Base-by-base conservation (phyloP, 2,113 vertebrate species). In the Macrotis lagotis region DNA sequence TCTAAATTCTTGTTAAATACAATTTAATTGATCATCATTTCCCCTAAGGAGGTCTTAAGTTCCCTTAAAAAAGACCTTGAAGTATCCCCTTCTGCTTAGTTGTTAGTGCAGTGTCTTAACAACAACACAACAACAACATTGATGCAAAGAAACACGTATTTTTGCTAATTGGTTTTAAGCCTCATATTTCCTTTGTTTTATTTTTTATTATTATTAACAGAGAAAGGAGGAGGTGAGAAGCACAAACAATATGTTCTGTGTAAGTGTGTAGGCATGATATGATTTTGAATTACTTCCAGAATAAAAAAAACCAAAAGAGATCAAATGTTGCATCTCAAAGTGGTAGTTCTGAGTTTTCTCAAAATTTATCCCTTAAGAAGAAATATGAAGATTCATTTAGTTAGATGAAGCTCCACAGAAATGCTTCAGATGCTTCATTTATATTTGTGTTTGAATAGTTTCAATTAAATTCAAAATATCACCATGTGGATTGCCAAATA, bases 231-330 rank as follows among this genome's bases (percentile, higher is more conserved):
- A 25, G 93, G 0, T 66, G n/a, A 83, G n/a, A n/a, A 59, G 50
- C 90, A 90, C 66, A 55, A 89, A 55, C 50, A 94, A 92, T 92
- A 91, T 94, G 9, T 50, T 94, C 3, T 95, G 22, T 83, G 2
- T 31, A 51, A 52, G 31, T 25, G 16, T 83, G 66, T 83, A 83
- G 37, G 16, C 37, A 83, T 44, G n/a, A 22, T 83, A 83, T 44
- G 66, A 24, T 83, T 44, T 16, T 83, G 66, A 83, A 37, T 83
- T 83, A 83, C 19, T 22, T 83, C n/a, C 66, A 51, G n/a, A 44
- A 95, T 12, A 96, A 25, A 93, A 83, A 93, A 83, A 90, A 93
- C 88, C 0, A 47, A 90, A 92, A 59, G 44, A 48, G 51, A 90
- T 44, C 92, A 12, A 94, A 10, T 94, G 44, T 0, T 94, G 92